phyloP scores from a whole-genome alignment of 2,797 vertebrate species.

The Choloepus didactylus region DNA sequence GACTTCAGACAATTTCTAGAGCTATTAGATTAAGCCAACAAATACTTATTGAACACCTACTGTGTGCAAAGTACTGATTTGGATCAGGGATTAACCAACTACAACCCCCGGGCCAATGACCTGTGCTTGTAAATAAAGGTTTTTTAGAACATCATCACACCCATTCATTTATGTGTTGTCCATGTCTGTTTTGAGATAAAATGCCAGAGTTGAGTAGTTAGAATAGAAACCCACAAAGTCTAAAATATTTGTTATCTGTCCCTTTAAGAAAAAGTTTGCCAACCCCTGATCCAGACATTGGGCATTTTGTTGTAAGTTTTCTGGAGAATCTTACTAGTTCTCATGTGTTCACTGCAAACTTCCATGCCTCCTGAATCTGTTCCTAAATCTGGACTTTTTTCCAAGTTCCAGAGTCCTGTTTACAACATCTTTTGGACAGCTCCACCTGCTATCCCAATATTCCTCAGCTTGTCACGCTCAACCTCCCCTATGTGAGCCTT shows the following conservation, averaged over 20 bases:
- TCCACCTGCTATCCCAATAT: not conserved
- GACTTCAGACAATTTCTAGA: constrained; percentile 10
- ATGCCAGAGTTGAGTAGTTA: not conserved
- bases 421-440: not conserved
- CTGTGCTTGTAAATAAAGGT: constrained; percentile 43
- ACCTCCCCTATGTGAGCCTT: not conserved
- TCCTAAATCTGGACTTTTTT: not conserved
- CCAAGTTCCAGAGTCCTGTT: not conserved
- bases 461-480: not conserved
- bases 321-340: not conserved
- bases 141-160: not conserved
- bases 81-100: not conserved
- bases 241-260: not conserved
- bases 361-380: not conserved
- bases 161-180: not conserved
- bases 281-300: too few species aligned
- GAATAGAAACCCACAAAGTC: not conserved
- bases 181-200: constrained; percentile 10
- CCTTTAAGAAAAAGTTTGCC: too few species aligned
- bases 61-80: not conserved
- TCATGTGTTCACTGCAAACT: not conserved
- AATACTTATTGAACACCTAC: not conserved
- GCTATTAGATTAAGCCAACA: constrained; percentile 9
- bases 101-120: not conserved
- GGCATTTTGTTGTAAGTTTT: not conserved